These are phyloP conservation scores for Leucophenga maculata DNA, from an alignment of 2,888 invertebrate species.

Conservation along the genomic window DNA sequence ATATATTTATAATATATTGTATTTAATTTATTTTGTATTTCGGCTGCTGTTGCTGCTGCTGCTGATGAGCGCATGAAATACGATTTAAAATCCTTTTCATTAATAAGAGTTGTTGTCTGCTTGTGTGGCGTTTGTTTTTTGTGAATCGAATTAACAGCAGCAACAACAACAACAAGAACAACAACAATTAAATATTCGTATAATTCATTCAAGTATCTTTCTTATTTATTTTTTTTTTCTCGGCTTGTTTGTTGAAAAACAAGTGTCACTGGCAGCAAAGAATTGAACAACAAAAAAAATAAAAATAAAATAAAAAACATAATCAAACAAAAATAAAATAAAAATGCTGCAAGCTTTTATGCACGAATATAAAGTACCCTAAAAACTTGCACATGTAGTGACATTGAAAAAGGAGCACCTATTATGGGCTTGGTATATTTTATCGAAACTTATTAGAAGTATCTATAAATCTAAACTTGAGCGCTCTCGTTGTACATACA, in stretches of 20 bases:
- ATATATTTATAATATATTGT: constrained; percentile 24
- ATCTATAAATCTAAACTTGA: too few relatives aligned
- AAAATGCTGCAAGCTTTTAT: not conserved
- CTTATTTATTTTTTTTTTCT: not conserved
- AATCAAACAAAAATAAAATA: not conserved
- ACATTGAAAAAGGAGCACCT: too few relatives aligned
- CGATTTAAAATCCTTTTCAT: constrained; percentile 17
- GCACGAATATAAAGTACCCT: too few relatives aligned
- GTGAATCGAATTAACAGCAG: constrained; percentile 20
- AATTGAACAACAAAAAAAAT: not conserved
- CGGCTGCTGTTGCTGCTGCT: not conserved
- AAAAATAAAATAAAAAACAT: not conserved
- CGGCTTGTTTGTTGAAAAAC: constrained; percentile 15
- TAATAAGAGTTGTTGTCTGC: not conserved
- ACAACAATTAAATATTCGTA: constrained; percentile 7
- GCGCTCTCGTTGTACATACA: too few relatives aligned
- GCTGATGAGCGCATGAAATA: not conserved
- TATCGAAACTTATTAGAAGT: too few relatives aligned
- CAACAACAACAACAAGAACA: constrained; percentile 20
- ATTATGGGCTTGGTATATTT: too few relatives aligned
- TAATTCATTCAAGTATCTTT: constrained; percentile 35
- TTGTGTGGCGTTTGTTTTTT: constrained; percentile 1
- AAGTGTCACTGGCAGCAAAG: constrained; percentile 6
- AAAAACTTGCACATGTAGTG: too few relatives aligned
- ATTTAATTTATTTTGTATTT: constrained; percentile 2